Evolutionary conservation across 2,797 vertebrate species (phyloP).

Genomic region (Crocidura indochinensis): DNA sequence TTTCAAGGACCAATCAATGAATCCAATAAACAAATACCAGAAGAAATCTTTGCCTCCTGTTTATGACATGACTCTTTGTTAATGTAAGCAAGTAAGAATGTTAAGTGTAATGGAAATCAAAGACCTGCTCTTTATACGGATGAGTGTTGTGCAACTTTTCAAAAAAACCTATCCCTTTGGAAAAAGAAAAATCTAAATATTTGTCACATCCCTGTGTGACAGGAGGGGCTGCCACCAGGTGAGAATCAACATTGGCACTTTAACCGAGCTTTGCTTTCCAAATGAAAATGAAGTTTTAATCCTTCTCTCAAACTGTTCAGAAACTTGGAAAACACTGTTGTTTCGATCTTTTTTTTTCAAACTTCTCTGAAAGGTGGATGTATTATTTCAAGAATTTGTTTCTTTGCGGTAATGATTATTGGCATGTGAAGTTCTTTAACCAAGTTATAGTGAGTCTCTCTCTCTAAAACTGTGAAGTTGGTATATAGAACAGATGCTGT

Average conservation of each 20-base stretch:
- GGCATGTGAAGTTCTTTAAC: constrained; percentile 39
- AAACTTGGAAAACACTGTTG: neutral
- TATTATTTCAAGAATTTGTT: neutral
- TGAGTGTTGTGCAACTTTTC: neutral
- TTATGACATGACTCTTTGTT: constrained; percentile 37
- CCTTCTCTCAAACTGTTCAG: neutral
- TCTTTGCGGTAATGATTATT: constrained; percentile 5
- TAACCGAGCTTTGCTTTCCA: constrained; percentile 50
- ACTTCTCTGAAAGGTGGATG: constrained; percentile 6
- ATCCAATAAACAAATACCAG: constrained; percentile 53
- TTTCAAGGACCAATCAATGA: constrained; percentile 46
- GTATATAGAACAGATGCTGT: constrained; percentile 37
- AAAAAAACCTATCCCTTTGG: constrained; percentile 27
- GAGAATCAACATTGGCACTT: constrained; percentile 1
- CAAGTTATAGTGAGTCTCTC: neutral
- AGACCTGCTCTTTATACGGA: constrained; percentile 47
- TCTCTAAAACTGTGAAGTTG: constrained; percentile 10
- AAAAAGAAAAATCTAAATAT: constrained; percentile 47
- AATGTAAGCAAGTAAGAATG: neutral
- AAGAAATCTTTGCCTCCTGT: constrained; percentile 11
- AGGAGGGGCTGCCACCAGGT: neutral
- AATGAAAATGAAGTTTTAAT: constrained; percentile 51
- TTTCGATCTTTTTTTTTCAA: neutral
- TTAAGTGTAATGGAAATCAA: constrained; percentile 1
- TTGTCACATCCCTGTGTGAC: neutral